Percentiles rank a stretch among this genome's conserved stretches.
Evolutionary conservation across 1,140 invertebrate species (phyloP).

Genomic region (Lysiphlebus fabarum): DNA sequence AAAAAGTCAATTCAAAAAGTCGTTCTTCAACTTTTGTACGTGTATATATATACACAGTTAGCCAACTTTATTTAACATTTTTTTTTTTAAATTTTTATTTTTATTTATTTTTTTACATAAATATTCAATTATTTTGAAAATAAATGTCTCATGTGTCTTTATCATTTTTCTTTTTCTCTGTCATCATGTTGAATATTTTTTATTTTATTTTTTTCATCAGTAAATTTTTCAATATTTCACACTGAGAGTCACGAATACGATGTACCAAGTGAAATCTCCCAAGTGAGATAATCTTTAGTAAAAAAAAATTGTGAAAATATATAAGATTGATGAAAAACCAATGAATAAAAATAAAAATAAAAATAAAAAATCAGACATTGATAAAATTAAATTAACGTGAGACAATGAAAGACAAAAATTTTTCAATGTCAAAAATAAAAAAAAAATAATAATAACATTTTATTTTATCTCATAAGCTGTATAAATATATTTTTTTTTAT

Average conservation of each 20-base stretch:
- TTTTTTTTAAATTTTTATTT: too few relatives aligned
- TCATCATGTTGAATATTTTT: background rate
- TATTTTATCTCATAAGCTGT: too few relatives aligned
- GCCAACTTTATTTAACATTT: background rate
- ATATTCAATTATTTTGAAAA: too few relatives aligned
- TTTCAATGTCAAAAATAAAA: background rate
- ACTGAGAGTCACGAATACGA: conserved; percentile 11
- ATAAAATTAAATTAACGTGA: too few relatives aligned
- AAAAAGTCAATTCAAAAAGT: conserved; percentile 52
- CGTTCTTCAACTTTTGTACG: conserved; percentile 48
- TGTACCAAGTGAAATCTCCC: conserved; percentile 2
- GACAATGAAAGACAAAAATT: conserved; percentile 17
- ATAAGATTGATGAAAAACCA: background rate
- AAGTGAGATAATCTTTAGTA: background rate
- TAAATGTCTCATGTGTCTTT: background rate
- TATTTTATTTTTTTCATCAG: background rate
- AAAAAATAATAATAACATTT: too few relatives aligned
- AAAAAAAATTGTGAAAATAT: conserved; percentile 6
- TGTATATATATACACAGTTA: too few relatives aligned
- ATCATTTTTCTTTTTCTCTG: background rate
- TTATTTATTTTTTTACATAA: too few relatives aligned
- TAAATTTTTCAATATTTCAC: conserved; percentile 10
- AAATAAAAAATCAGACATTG: too few relatives aligned
- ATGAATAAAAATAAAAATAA: conserved; percentile 11
- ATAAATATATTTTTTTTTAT: background rate